Evolutionary conservation across 2,113 vertebrate genomes (phyloP), one percentile per base, ranked within the genome.

Genomic region (Cromileptes altivelis): DNA sequence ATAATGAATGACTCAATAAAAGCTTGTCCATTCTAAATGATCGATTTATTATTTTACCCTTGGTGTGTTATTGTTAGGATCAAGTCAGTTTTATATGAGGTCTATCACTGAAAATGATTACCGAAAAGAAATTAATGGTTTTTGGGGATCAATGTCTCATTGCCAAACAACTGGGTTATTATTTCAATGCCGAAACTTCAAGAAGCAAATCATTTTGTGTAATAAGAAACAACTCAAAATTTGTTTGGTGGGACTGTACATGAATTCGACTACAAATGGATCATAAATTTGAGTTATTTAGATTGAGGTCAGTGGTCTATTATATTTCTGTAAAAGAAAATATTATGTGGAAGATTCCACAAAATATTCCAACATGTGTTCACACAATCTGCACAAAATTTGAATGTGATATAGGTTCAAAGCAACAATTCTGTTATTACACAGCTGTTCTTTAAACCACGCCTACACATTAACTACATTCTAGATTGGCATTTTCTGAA

Each of bases 281-380:
- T 10, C 17, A 4, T 68, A 40, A 50, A 21, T 19, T 67, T 25
- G 14, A 49, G 30, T 30, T 30, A 30, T 30, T 30, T 1, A 30
- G 30, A 30, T 30, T 30, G 27, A 30, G 27, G 27, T 30, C 27
- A 30, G 27, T 30, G 27, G 27, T 30, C 27, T 30, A 30, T 30
- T 30, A 3, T 42, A 3, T 64, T 45, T 12, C 30, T 62, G 17
- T 12, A 62, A 33, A 10, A 33, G 1, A 63, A 40, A 63, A n/a
- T 0, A 21, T 33, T 40, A 0, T 2, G 2, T 18, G n/a, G 10
- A 21, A 63, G 0, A n/a, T 21, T n/a, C n/a, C n/a, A n/a, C n/a
- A n/a, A n/a, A n/a, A n/a, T n/a, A n/a, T n/a, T n/a, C 21, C 0
- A 15, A 49, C 14, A 27, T 27, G 12, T 49, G 13, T 49, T 49